Evolutionary conservation across 2,888 invertebrate species (phyloP).

Genomic region (Netelia virgata): DNA sequence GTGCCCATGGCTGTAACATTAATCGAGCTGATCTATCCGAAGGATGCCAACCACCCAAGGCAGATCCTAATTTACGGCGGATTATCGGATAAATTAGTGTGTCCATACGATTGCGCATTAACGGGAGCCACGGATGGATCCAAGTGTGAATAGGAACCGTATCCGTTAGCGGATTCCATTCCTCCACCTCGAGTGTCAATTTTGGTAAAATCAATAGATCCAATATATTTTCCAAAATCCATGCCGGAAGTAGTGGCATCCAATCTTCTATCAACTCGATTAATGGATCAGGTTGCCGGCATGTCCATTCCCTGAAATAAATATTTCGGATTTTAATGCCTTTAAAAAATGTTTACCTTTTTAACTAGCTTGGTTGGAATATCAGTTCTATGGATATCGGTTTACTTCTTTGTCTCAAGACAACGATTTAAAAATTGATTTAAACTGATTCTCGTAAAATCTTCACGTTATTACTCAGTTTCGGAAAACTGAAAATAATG

Average conservation of each 20-base stretch:
- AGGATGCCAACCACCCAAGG: constrained; percentile 97
- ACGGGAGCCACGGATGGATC: constrained; percentile 98
- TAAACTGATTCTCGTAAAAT: too few species aligned
- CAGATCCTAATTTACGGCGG: constrained; percentile 95
- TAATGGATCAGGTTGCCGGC: constrained; percentile 92
- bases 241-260: constrained; percentile 92
- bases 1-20: constrained; percentile 96
- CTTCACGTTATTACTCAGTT: too few species aligned
- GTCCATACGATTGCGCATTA: constrained; percentile 88
- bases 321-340: constrained; percentile 31
- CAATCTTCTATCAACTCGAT: constrained; percentile 93
- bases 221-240: constrained; percentile 94
- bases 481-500: too few species aligned
- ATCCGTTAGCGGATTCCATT: constrained; percentile 98
- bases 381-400: too few species aligned
- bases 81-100: constrained; percentile 94
- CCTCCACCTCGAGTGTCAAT: constrained; percentile 91
- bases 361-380: too few species aligned
- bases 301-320: constrained; percentile 91
- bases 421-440: too few species aligned
- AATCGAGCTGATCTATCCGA: constrained; percentile 96
- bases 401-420: too few species aligned
- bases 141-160: constrained; percentile 98
- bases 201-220: constrained; percentile 93
- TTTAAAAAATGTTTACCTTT: too few species aligned